Conservation (phyloP, 2,113 vertebrate species). For the Prunella fulvescens region DNA sequence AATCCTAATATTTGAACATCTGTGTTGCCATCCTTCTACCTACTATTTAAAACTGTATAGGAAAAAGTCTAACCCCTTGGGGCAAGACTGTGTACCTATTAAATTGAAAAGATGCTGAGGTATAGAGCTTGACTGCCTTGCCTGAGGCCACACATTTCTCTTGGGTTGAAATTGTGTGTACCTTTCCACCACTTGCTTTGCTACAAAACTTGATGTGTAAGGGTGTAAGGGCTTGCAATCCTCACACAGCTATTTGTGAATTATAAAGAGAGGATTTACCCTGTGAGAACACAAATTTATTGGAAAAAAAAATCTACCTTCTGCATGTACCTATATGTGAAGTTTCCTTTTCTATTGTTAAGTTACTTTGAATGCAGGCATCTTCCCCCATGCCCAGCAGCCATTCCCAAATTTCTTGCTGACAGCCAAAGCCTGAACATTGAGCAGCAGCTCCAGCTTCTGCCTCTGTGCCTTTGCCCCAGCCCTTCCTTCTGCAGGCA, state of each 20-base stretch:
- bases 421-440: background rate
- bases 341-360: background rate
- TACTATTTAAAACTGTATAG: background rate
- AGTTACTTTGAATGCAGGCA: background rate
- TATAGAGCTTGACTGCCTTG: background rate
- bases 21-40: background rate
- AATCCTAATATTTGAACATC: constrained; percentile 52
- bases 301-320: background rate
- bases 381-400: background rate
- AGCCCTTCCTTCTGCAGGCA: background rate
- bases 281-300: background rate
- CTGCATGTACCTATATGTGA: fast-evolving
- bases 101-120: background rate
- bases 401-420: background rate
- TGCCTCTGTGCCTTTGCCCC: background rate
- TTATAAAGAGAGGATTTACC: background rate
- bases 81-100: background rate
- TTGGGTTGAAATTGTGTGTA: background rate
- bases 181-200: background rate
- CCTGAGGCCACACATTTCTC: constrained; percentile 1
- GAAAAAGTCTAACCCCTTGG: background rate
- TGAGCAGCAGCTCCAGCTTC: background rate
- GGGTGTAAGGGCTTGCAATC: background rate
- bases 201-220: background rate
- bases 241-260: background rate